Conservation (phyloP, 1,140 invertebrate species). For the Ridgeia piscesae region DNA sequence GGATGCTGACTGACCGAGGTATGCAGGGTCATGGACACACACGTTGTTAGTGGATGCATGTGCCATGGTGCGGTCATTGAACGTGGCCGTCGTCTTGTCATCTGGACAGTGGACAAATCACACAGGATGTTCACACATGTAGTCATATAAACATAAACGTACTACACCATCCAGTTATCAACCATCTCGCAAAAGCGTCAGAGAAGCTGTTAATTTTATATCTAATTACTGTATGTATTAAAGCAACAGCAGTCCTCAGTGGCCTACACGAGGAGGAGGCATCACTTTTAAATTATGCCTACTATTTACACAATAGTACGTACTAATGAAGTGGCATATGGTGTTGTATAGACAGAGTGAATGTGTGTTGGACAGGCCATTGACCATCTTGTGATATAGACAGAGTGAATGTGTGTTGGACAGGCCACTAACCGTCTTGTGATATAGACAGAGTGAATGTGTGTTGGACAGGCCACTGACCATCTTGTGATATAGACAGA, state of each 20-base stretch:
- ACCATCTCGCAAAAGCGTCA: no score
- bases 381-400: slow-evolving; percentile 67
- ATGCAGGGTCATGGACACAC: not conserved
- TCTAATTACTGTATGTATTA: not conserved
- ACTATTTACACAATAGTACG: no score
- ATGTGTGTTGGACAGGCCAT: not conserved
- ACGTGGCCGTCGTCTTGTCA: not conserved
- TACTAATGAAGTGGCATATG: not conserved
- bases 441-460: slow-evolving; percentile 63
- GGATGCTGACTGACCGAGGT: not conserved
- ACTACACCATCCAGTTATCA: no score
- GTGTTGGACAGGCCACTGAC: slow-evolving; percentile 24
- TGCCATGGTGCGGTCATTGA: not conserved
- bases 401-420: not conserved
- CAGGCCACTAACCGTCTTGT: slow-evolving; percentile 48
- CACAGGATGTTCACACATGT: not conserved
- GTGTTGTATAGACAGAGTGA: not conserved
- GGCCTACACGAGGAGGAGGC: no score
- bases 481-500: slow-evolving; percentile 66
- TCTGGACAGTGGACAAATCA: not conserved
- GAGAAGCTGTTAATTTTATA: not conserved
- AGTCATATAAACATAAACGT: not conserved
- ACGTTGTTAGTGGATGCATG: not conserved
- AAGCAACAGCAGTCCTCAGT: not conserved
- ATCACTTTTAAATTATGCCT: no score